phyloP scores from a whole-genome alignment of 2,113 vertebrate genomes.

The Protobothrops mucrosquamatus region DNA sequence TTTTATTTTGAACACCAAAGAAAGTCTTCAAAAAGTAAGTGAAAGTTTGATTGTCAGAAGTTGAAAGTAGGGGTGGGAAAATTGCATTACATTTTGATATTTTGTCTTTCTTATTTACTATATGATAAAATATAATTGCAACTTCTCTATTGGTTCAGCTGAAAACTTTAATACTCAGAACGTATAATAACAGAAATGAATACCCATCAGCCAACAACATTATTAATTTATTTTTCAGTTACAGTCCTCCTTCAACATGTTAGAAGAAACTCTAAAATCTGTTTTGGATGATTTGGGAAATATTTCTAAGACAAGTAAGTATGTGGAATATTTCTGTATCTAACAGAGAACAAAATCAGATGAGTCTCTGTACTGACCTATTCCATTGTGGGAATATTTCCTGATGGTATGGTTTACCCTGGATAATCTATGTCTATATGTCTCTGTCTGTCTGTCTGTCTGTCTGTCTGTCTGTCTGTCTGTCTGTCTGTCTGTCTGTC shows the following conservation, averaged over 20 bases:
- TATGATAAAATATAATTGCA: conserved; percentile 28
- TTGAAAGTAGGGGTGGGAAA: conserved; percentile 11
- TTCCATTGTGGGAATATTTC: background rate
- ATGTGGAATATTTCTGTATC: conserved; percentile 40
- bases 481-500: background rate
- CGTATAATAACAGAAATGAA: conserved; percentile 19
- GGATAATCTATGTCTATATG: background rate
- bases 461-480: too few relatives aligned
- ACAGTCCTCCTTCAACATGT: conserved; percentile 72
- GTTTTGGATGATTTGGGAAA: conserved; percentile 72
- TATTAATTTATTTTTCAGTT: conserved; percentile 67
- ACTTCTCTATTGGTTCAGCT: conserved; percentile 6
- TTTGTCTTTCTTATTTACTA: conserved; percentile 25
- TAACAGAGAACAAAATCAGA: conserved; percentile 60
- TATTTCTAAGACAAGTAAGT: conserved; percentile 80
- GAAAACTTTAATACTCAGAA: conserved; percentile 31
- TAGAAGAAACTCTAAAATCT: conserved; percentile 73
- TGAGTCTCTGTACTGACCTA: background rate
- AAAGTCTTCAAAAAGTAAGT: conserved; percentile 82
- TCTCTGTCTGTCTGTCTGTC: too few relatives aligned
- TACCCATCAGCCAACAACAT: conserved; percentile 14
- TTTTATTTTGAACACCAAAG: conserved; percentile 73
- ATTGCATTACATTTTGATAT: background rate
- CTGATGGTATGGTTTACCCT: background rate
- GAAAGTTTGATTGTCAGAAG: background rate